Base-by-base conservation (phyloP, 2,797 vertebrate genomes). In the Pseudochromis fuscus region DNA sequence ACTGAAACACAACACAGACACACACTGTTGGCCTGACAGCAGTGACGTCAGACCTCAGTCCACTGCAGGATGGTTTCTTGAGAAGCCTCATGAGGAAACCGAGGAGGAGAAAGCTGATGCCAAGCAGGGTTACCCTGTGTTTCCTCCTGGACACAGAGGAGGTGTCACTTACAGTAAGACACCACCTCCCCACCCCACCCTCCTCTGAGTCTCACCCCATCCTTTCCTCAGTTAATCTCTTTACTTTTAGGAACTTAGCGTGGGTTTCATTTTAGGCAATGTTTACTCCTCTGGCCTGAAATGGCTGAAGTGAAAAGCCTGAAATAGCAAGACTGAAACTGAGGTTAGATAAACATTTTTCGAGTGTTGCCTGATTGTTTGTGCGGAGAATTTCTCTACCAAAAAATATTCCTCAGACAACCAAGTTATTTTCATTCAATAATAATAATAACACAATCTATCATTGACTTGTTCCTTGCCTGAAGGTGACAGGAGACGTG, bases 241-340 rank as follows among this genome's bases (percentile, higher is more conserved):
- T 57, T 3, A 65, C 50, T 71, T 56, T 62, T 66, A 27, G 33
- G 37, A 60, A 49, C 53, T 5, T 59, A 81, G 72, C 4, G 31
- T 79, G 83, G 86, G 86, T 76, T 89, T 91, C 76, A 82, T 88
- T 83, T 84, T 59, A 69, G 76, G 82, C 64, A 81, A 82, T 88
- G 77, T 91, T 90, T 85, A 71, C 66, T 83, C 52, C 79, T 80
- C 61, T 25, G 24, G 63, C 74, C 72, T 75, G 73, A 88, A 87
- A 87, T 84, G 81, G 82, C 82, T 79, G 70, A 81, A 71, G 45
- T 46, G 52, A 67, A 79, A 77, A 66, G 55, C 28, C 67, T 60
- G 57, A 79, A 82, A 77, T 78, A 83, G 69, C 27, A 19, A 45
- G 38, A 77, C 60, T 67, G 38, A 72, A 66, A 61, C 70, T 35